phyloP scores from a whole-genome alignment of 2,113 vertebrate genomes.

The Athene noctua region DNA sequence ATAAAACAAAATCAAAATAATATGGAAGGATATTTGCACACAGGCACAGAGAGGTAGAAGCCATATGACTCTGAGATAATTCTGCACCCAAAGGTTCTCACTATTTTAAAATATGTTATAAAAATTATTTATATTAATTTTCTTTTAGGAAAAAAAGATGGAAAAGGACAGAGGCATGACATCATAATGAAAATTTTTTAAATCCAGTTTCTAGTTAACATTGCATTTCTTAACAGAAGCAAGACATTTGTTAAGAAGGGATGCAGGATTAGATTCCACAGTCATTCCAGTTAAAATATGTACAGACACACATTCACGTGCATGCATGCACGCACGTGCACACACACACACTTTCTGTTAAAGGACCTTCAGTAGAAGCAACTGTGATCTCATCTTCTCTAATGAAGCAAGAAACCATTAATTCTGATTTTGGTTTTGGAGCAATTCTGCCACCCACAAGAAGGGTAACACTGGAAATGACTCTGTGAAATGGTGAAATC shows the following conservation, averaged over 20 bases:
- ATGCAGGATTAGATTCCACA: neutral
- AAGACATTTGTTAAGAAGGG: neutral
- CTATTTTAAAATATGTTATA: neutral
- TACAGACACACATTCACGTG: neutral
- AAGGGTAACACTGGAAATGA: conserved; percentile 13
- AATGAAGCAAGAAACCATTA: conserved; percentile 41
- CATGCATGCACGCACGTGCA: neutral
- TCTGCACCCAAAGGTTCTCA: neutral
- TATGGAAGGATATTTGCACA: neutral
- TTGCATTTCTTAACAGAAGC: neutral
- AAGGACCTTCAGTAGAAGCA: conserved; percentile 18
- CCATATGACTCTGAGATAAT: neutral
- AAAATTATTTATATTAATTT: neutral
- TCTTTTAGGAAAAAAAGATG: neutral
- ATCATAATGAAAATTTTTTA: neutral
- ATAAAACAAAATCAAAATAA: neutral
- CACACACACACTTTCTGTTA: neutral
- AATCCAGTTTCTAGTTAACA: neutral
- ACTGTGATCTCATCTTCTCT: conserved; percentile 6
- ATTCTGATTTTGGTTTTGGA: conserved; percentile 50
- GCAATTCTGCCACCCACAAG: conserved; percentile 31
- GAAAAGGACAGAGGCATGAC: neutral
- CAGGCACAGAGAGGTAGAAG: neutral
- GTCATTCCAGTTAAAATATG: neutral
- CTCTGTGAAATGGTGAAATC: conserved; percentile 40